phyloP scores from a whole-genome alignment of 2,113 vertebrate genomes.

The Sminthopsis crassicaudata region DNA sequence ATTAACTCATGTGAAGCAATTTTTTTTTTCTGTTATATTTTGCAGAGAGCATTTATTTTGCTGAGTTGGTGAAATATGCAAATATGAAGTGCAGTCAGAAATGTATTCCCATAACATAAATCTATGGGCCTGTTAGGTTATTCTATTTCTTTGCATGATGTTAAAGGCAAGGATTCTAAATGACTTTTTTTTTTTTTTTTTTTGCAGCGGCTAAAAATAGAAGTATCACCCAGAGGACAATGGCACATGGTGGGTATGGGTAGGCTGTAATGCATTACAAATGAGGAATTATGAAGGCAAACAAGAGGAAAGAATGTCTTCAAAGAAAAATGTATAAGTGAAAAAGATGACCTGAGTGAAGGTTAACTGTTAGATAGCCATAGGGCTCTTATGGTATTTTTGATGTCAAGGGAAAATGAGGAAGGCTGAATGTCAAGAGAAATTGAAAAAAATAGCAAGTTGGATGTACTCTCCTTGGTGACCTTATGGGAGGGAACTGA shows the following conservation, averaged over 20 bases:
- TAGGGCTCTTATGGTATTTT: neutral
- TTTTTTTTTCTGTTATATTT: constrained; percentile 20
- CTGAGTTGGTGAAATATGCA: constrained; percentile 22
- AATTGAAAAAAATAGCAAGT: neutral
- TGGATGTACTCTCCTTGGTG: neutral
- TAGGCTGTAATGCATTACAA: neutral
- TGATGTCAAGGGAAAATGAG: neutral
- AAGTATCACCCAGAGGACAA: neutral
- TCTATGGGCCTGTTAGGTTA: neutral
- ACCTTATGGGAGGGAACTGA: neutral
- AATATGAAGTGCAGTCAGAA: constrained; percentile 13
- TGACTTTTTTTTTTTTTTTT: neutral
- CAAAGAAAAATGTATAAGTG: neutral
- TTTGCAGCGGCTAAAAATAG: neutral
- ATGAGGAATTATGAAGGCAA: neutral
- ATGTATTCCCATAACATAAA: constrained; percentile 41
- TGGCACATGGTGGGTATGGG: neutral
- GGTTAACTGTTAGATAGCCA: neutral
- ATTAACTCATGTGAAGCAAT: constrained; percentile 40
- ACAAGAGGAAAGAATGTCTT: neutral
- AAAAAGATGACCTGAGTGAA: neutral
- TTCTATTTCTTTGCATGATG: constrained; percentile 6
- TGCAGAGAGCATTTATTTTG: constrained; percentile 11
- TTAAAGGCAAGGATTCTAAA: constrained; percentile 28
- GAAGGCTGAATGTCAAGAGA: neutral